Evolutionary conservation across 2,888 invertebrate species (phyloP).

Genomic region (Hemaris fuciformis): DNA sequence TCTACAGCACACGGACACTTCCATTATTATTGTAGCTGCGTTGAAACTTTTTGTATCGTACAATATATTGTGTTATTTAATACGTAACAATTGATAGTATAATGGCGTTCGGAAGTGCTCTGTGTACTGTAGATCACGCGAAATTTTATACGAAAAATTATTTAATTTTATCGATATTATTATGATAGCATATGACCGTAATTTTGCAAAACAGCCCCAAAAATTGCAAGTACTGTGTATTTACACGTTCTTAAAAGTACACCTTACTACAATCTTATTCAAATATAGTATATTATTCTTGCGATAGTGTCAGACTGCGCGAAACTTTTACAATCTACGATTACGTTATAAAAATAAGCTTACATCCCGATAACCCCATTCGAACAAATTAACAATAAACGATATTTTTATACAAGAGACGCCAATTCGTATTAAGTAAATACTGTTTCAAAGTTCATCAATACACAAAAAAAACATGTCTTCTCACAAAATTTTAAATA

Average conservation of each 20-base stretch:
- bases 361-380: constrained; percentile 25
- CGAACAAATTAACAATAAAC: constrained; percentile 22
- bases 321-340: constrained; percentile 55
- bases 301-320: constrained; percentile 64
- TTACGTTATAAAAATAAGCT: constrained; percentile 48
- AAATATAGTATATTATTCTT: constrained; percentile 53
- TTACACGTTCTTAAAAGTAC: constrained; percentile 73
- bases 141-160: constrained; percentile 14
- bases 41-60: neutral
- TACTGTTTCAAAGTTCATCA: neutral
- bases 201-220: constrained; percentile 13
- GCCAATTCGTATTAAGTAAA: constrained; percentile 5
- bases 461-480: neutral
- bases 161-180: neutral
- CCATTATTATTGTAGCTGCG: neutral
- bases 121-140: neutral
- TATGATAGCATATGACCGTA: neutral
- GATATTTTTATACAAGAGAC: constrained; percentile 10
- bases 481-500: neutral
- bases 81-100: neutral
- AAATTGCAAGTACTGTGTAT: constrained; percentile 39
- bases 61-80: neutral
- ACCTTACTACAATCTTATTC: constrained; percentile 60
- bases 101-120: neutral
- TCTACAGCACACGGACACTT: neutral